These are phyloP conservation scores for Hexactinellida sp. DNA, from an alignment of 37 sponge, comb jelly and placozoan genomes.

Conservation along the genomic window DNA sequence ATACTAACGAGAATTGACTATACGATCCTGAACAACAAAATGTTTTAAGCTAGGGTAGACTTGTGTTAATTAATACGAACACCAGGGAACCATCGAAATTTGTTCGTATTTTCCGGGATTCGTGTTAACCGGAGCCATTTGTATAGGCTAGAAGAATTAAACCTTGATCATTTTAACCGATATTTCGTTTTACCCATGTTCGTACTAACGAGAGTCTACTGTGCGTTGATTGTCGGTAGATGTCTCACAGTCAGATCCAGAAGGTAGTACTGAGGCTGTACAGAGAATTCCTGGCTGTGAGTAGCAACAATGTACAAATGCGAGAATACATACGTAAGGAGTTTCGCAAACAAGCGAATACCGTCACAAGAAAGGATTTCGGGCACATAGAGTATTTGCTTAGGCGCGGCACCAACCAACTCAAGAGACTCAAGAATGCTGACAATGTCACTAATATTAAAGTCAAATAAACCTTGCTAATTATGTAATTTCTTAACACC, in stretches of 20 bases:
- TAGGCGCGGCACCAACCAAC: slow-evolving; percentile 34
- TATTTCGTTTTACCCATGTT: too few relatives aligned
- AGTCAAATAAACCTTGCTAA: neutral
- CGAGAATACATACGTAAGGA: slow-evolving; percentile 16
- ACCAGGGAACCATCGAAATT: too few relatives aligned
- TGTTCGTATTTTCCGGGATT: too few relatives aligned
- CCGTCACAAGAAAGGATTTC: slow-evolving; percentile 18
- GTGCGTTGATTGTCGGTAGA: too few relatives aligned
- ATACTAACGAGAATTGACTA: too few relatives aligned
- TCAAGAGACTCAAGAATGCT: slow-evolving; percentile 24
- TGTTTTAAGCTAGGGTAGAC: too few relatives aligned
- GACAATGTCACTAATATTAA: slow-evolving; percentile 15
- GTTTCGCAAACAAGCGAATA: slow-evolving; percentile 26
- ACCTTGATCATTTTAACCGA: too few relatives aligned
- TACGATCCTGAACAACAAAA: too few relatives aligned
- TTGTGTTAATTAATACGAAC: too few relatives aligned
- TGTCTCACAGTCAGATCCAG: slow-evolving; percentile 39
- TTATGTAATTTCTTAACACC: neutral
- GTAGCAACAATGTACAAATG: slow-evolving; percentile 21
- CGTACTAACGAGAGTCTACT: too few relatives aligned
- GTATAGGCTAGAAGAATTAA: too few relatives aligned
- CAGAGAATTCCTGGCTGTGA: slow-evolving; percentile 26
- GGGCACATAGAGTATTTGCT: slow-evolving; percentile 32
- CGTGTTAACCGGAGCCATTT: too few relatives aligned
- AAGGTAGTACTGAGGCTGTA: slow-evolving; percentile 47